Conservation (phyloP, 1,140 invertebrate genomes). For the Thaumetopoea pityocampa region DNA sequence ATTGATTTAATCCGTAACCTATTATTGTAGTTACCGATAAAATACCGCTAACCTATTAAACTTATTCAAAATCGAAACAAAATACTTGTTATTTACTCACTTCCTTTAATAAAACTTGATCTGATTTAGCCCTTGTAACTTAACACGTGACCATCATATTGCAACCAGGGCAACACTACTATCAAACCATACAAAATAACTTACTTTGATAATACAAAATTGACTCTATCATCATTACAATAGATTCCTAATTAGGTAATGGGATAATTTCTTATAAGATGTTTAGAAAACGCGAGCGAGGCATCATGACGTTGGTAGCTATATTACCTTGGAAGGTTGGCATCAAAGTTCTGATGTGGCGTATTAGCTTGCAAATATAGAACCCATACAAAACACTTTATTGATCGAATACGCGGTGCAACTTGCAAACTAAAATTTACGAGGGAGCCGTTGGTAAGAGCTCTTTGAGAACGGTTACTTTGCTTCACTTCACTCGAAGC, state of each 20-base stretch:
- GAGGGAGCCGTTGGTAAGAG: slow-evolving; percentile 57
- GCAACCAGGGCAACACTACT: slow-evolving; percentile 26
- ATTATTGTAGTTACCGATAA: slow-evolving; percentile 4
- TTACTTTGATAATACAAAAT: not conserved
- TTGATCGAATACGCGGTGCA: slow-evolving; percentile 69
- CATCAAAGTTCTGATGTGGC: slow-evolving; percentile 61
- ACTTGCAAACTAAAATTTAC: slow-evolving; percentile 73
- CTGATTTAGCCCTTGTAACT: slow-evolving; percentile 47
- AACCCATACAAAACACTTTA: slow-evolving; percentile 71
- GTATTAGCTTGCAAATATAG: slow-evolving; percentile 72
- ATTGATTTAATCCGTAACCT: no score
- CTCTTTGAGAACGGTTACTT: slow-evolving; percentile 53
- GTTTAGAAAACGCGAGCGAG: not conserved
- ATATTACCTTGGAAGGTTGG: slow-evolving; percentile 52
- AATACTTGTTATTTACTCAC: slow-evolving; percentile 26
- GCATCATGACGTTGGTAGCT: slow-evolving; percentile 43
- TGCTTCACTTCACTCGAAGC: slow-evolving; percentile 36
- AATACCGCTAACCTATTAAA: slow-evolving; percentile 6
- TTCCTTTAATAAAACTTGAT: slow-evolving; percentile 32
- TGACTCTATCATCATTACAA: not conserved
- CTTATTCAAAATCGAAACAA: not conserved
- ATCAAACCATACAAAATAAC: not conserved
- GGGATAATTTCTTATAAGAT: not conserved
- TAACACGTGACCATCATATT: slow-evolving; percentile 43
- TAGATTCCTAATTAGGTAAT: not conserved